Percentiles rank a stretch among this genome's conserved stretches.
Evolutionary conservation across 2,113 vertebrate genomes (phyloP).

Genomic region (Cacatua alba): DNA sequence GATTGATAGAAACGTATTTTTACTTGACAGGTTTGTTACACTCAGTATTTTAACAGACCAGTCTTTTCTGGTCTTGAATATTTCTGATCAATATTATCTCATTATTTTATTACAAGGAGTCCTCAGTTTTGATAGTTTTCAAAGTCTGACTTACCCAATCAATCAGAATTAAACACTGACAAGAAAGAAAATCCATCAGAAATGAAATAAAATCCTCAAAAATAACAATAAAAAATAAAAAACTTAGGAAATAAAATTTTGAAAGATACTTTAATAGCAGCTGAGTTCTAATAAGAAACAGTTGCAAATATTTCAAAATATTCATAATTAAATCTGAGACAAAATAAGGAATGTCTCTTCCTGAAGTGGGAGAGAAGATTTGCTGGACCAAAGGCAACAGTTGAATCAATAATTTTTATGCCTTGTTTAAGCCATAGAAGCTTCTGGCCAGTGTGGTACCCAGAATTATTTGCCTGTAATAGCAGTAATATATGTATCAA

Average conservation of each 20-base stretch:
- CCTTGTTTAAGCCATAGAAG: not conserved
- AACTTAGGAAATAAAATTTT: not conserved
- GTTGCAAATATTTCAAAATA: not conserved
- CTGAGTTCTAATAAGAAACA: not conserved
- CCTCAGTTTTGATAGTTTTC: not conserved
- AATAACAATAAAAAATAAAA: not conserved
- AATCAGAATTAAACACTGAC: not conserved
- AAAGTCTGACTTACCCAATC: not conserved
- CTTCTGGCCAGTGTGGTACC: not conserved
- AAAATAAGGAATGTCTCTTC: not conserved
- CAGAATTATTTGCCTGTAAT: not conserved
- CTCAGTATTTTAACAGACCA: not conserved
- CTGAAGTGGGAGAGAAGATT: not conserved
- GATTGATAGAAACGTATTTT: slow-evolving; percentile 5
- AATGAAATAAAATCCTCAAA: not conserved
- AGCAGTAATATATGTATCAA: no score
- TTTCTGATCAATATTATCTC: slow-evolving; percentile 11
- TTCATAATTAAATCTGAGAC: not conserved
- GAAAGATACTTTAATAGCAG: not conserved
- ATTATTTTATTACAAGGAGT: not conserved
- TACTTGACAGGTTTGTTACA: slow-evolving; percentile 8
- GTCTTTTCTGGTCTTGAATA: not conserved
- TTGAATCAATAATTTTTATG: not conserved
- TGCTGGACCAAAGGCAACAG: not conserved
- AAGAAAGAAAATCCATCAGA: not conserved